Evolutionary conservation across 2,888 invertebrate species (phyloP), one percentile per base, ranked within the genome.

Genomic region (Poecilobothrus nobilitatus): DNA sequence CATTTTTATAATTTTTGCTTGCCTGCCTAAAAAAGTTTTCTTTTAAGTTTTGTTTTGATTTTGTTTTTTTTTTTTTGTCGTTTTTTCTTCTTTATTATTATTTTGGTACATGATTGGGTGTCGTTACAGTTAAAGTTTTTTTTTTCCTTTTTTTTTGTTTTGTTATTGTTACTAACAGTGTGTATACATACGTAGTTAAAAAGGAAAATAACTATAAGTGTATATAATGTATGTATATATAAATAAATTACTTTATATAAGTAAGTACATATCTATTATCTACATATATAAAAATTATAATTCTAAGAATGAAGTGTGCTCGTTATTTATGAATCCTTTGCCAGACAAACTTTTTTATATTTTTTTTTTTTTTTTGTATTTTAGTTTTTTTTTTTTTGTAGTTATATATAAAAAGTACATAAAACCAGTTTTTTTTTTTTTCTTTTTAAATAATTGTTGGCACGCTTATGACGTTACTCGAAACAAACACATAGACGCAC

Each of bases 281-380:
- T 18, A 12, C 7, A 53, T 53, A 53, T 53, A 53, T 53, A 53
- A 53, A 53, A 53, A 53, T 12, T 9, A 41, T 9, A 41, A 41
- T 12, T 12, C 12, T 12, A 15, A 41, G 15, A 41, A 41, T 41
- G 9, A 41, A 41, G 41, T 53, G 53, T 53, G 53, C 18, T 53
- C 53, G 53, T 53, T 53, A 53, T 53, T 53, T 53, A 53, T 53
- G 53, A 53, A 53, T 53, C 53, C 53, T 53, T 53, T 53, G 53
- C 53, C 53, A 53, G 53, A 53, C 53, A 53, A 53, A 53, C 53
- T 53, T 53, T 53, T 53, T 53, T 53, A 6, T n/a, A 53, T 53
- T 9, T 3, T 53, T 53, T 18, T 53, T 53, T 2, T 53, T 53
- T 15, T 53, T 53, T 37, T 53, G 1, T n/a, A 4, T 53, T 9